Conservation (phyloP, 2,113 vertebrate genomes). For the Sprattus sprattus region DNA sequence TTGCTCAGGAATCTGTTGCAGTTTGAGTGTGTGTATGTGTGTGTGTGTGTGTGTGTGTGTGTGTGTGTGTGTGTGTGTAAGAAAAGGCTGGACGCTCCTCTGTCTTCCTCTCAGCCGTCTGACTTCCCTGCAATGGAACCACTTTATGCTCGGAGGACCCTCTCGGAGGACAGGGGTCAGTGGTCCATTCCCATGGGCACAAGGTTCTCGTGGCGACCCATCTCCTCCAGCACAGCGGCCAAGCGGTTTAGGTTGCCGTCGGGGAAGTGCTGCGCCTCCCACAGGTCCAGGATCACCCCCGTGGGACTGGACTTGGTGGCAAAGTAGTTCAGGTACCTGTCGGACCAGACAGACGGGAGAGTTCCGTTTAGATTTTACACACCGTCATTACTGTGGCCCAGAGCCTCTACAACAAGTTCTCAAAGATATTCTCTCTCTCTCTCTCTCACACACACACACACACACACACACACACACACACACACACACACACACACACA, state of each 20-base stretch:
- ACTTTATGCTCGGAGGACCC: conserved; percentile 25
- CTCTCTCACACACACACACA: too few species aligned
- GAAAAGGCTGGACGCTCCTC: not conserved
- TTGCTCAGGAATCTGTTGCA: not conserved
- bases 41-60: not conserved
- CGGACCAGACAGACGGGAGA: not conserved
- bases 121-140: conserved; percentile 25
- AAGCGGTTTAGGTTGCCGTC: conserved; percentile 92
- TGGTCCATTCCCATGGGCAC: conserved; percentile 84
- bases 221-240: conserved; percentile 93
- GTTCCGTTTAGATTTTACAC: not conserved
- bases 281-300: conserved; percentile 94
- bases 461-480: too few species aligned
- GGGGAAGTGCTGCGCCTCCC: conserved; percentile 98
- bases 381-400: not conserved
- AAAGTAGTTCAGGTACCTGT: conserved; percentile 97
- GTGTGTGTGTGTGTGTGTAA: not conserved
- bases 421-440: too few species aligned
- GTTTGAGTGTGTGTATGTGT: not conserved
- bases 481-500: too few species aligned
- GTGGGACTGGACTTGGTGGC: conserved; percentile 97
- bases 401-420: too few species aligned
- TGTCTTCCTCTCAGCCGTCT: conserved; percentile 22
- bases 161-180: conserved; percentile 62
- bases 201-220: conserved; percentile 91